Evolutionary conservation across 2,113 vertebrate species (phyloP), one percentile per base, ranked within the genome.

Genomic region (Periophthalmodon schlosseri): DNA sequence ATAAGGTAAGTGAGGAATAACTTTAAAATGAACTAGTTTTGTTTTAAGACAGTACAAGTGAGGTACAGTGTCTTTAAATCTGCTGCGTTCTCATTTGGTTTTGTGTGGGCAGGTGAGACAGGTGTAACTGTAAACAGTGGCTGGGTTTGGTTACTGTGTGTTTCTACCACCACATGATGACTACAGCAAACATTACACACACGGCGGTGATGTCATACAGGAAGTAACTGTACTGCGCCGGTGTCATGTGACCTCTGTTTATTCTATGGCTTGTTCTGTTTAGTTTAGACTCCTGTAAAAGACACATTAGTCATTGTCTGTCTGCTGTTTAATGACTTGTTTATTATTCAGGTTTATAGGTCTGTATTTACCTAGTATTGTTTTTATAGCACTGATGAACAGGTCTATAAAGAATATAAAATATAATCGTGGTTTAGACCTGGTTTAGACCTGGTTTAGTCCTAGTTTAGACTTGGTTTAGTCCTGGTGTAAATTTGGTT

Each of bases 151-250:
- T 63, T 34, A 49, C 50, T 72, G 78, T 73, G 74, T 71, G 70
- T 72, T 66, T 69, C n/a, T 39, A 57, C 72, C 73, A 77, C 92
- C 88, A 58, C 85, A 79, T 87, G 87, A 90, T 77, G 60, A 21
- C 0, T 61, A 85, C 78, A 70, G 89, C 74, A 90, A 90, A 92
- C 86, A 88, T 16, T 65, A n/a, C 44, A 68, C 82, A 66, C 82
- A 63, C 83, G 76, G 7, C 54, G 28, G 36, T 90, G 86, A 92
- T 81, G 89, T 91, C 86, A 91, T 91, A 13, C 83, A 88, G 90
- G 90, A 91, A 87, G 86, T 80, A 64, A 70, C 56, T 71, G 10
- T 68, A 2, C 36, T 18, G 5, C 8, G 8, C 52, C 20, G 50
- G 14, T 57, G 49, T 79, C 72, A 54, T 67, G 46, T 79, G 79